A percentile compares a stretch with the other conserved stretches of the same genome.
Evolutionary conservation across 2,888 invertebrate species (phyloP).

Genomic region (Fragum sueziense): DNA sequence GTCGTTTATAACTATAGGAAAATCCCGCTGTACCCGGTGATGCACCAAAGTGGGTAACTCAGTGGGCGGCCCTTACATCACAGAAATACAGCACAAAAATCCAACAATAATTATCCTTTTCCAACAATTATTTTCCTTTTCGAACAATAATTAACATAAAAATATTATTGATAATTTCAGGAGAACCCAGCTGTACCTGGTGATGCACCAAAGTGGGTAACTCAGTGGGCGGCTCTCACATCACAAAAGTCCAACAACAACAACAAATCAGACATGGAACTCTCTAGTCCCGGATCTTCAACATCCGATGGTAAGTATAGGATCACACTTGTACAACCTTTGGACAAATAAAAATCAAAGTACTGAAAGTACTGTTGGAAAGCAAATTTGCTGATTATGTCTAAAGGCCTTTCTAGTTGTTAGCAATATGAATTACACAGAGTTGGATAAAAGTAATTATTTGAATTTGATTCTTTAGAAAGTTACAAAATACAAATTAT

Average conservation of each 20-base stretch:
- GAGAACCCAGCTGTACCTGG: slow-evolving; percentile 62
- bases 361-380: too few relatives aligned
- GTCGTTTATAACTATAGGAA: slow-evolving; percentile 65
- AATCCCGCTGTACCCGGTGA: slow-evolving; percentile 61
- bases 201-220: slow-evolving; percentile 74
- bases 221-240: slow-evolving; percentile 73
- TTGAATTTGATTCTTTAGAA: too few relatives aligned
- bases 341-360: too few relatives aligned
- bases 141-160: too few relatives aligned
- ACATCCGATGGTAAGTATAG: slow-evolving; percentile 56
- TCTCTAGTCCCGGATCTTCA: slow-evolving; percentile 66
- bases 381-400: too few relatives aligned
- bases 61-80: slow-evolving; percentile 74
- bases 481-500: too few relatives aligned
- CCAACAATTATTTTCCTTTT: too few relatives aligned
- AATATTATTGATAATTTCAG: too few relatives aligned
- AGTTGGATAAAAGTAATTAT: too few relatives aligned
- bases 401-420: too few relatives aligned
- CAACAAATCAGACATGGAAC: slow-evolving; percentile 61
- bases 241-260: slow-evolving; percentile 60
- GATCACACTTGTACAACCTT: too few relatives aligned
- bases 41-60: slow-evolving; percentile 74
- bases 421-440: too few relatives aligned
- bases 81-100: slow-evolving; percentile 55
- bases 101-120: slow-evolving; percentile 54